Evolutionary conservation across 2,888 invertebrate species (phyloP), one percentile per base, ranked within the genome.

Genomic region (Boloria selene): DNA sequence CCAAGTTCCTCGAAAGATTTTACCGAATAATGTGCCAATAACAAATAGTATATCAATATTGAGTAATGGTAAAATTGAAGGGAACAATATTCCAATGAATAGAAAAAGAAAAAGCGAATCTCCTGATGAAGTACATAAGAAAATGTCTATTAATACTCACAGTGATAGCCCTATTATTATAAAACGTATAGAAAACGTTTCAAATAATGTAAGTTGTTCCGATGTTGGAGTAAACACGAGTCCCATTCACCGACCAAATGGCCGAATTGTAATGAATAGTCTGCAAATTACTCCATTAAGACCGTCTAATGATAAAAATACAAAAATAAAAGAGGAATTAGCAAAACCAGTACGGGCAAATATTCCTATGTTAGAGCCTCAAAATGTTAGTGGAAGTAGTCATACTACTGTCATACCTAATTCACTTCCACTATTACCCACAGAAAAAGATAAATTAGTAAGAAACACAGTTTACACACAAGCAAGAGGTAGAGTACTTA

Each of bases 401-500:
- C 54, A 31, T 50, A 58, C 18, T 44, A 58, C 58, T 31, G 44
- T 17, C 4, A 47, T 17, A 13, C 13, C 64, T 42, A 55, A 55
- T 38, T 49, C 59, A 1, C 31, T 59, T 2, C 59, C 59, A 65
- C 53, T 56, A 49, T 60, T 38, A 50, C 26, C 55, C 68, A 63
- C 71, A 42, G 84, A 83, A 51, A 81, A 74, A 53, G 88, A 89
- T 13, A 90, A 88, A 71, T 74, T 87, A 51, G 72, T 87, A n/a
- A 81, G 91, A 72, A 90, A 90, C 54, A 91, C 90, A 6, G 90
- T 91, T 2, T 91, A 74, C 64, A 83, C 86, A 1, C 91, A 91
- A 83, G 90, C 90, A 0, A 80, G 89, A 47, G 87, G 86, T 0
- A 81, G 88, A 73, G 70, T 88, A 52, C 71, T 88, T 49, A 80